Percentiles rank a stretch among this genome's conserved stretches.
Conservation (phyloP, 2,888 invertebrate species). For the Agonum fuliginosum region DNA sequence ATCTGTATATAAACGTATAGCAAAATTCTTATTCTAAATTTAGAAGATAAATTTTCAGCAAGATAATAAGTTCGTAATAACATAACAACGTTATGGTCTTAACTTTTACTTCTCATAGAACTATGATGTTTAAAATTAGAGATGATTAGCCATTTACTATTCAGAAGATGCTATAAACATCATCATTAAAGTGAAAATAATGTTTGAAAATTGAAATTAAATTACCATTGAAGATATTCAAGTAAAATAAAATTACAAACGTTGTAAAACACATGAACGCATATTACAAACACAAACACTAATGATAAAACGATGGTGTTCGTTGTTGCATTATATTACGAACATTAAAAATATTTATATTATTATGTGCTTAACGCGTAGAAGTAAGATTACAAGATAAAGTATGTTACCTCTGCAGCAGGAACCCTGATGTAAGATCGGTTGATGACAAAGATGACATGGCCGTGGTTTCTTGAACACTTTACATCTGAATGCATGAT, state of each 20-base stretch:
- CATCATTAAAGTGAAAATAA: constrained; percentile 34
- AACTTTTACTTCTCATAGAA: neutral
- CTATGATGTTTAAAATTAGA: constrained; percentile 9
- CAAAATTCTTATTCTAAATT: no score
- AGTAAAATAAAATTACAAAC: no score
- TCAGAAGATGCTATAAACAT: constrained; percentile 21
- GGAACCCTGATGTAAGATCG: constrained; percentile 83
- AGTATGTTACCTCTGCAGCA: constrained; percentile 83
- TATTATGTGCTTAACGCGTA: no score
- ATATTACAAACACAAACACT: no score
- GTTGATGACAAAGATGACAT: constrained; percentile 87
- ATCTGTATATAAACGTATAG: no score
- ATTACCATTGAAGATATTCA: no score
- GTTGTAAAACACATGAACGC: no score
- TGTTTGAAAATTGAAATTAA: constrained; percentile 31
- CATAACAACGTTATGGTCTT: neutral
- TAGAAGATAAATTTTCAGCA: no score
- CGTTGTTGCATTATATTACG: no score
- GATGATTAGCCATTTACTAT: constrained; percentile 1
- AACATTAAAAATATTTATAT: no score
- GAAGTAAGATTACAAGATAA: neutral
- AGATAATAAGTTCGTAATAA: no score
- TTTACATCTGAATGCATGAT: constrained; percentile 85
- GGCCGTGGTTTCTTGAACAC: constrained; percentile 84
- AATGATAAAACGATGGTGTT: no score